phyloP scores from a whole-genome alignment of 1,140 invertebrate species.

The Hyposmocoma kahamanoa region DNA sequence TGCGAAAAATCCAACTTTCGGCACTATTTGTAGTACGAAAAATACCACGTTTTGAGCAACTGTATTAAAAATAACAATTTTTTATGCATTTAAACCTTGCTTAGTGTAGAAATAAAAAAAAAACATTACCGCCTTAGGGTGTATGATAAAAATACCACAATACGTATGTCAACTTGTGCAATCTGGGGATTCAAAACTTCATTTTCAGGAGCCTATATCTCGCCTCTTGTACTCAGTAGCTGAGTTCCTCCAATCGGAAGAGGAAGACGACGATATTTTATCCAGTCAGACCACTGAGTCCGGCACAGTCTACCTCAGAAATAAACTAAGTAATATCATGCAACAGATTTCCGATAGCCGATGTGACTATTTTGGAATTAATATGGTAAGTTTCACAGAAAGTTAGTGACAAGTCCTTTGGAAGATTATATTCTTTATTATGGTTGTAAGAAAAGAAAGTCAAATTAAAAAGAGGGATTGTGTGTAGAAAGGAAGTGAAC shows the following conservation, averaged over 20 bases:
- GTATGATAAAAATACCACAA: no score
- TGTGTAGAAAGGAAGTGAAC: not conserved
- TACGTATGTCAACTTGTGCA: no score
- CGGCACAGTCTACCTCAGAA: conserved; percentile 22
- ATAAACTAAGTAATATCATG: conserved; percentile 31
- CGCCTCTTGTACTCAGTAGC: conserved; percentile 37
- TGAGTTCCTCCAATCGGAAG: conserved; percentile 35
- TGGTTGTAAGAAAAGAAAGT: not conserved
- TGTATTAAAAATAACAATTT: no score
- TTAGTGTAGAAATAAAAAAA: no score
- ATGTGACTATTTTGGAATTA: conserved; percentile 22
- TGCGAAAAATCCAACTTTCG: no score
- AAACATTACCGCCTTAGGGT: no score
- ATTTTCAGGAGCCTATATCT: conserved; percentile 49
- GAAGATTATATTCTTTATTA: no score
- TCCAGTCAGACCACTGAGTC: conserved; percentile 30
- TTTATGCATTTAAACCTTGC: no score
- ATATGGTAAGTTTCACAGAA: conserved; percentile 34
- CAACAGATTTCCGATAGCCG: conserved; percentile 29
- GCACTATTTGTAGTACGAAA: no score
- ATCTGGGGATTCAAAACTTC: no score
- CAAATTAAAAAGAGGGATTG: not conserved
- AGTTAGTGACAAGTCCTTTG: no score
- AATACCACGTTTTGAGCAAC: no score
- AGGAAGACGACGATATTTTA: conserved; percentile 41